Evolutionary conservation across 2,888 invertebrate species (phyloP).

Genomic region (Drosophila suboccidentalis): DNA sequence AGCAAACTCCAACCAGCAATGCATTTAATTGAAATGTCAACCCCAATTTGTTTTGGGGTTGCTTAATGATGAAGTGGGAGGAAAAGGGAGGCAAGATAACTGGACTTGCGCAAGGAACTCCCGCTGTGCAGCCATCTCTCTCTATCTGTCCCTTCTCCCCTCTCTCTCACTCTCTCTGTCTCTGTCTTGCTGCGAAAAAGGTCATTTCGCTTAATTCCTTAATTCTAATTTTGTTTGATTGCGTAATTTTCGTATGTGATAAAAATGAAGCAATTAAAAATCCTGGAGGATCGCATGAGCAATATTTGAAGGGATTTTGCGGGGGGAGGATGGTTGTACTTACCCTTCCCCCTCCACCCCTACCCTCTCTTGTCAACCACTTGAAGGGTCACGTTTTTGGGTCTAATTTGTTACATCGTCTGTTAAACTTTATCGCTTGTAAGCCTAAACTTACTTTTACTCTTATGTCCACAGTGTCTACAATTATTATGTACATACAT

Average conservation of each 20-base stretch:
- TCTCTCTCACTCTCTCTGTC: not conserved
- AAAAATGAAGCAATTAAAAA: conserved; percentile 59
- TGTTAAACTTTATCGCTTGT: conserved; percentile 65
- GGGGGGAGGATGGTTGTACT: not conserved
- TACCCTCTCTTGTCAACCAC: not conserved
- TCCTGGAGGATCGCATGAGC: conserved; percentile 43
- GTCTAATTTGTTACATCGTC: conserved; percentile 68
- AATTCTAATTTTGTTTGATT: conserved; percentile 68
- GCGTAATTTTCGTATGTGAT: conserved; percentile 65
- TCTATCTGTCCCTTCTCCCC: conserved; percentile 15
- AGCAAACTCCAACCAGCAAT: conserved; percentile 79
- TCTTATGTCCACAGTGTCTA: conserved; percentile 32
- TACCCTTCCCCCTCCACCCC: not conserved
- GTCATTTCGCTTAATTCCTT: conserved; percentile 66
- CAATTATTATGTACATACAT: conserved; percentile 23
- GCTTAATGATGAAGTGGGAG: conserved; percentile 27
- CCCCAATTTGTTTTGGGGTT: conserved; percentile 73
- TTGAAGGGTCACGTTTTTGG: conserved; percentile 21
- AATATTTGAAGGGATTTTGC: conserved; percentile 43
- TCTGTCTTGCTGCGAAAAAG: conserved; percentile 52
- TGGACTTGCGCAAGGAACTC: conserved; percentile 66
- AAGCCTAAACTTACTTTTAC: conserved; percentile 41
- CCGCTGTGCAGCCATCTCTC: conserved; percentile 56
- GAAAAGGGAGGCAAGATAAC: not conserved
- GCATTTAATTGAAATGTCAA: conserved; percentile 82